Base-by-base conservation (phyloP, 92 coral and sea anemone genomes). In the Siderastrea siderea region DNA sequence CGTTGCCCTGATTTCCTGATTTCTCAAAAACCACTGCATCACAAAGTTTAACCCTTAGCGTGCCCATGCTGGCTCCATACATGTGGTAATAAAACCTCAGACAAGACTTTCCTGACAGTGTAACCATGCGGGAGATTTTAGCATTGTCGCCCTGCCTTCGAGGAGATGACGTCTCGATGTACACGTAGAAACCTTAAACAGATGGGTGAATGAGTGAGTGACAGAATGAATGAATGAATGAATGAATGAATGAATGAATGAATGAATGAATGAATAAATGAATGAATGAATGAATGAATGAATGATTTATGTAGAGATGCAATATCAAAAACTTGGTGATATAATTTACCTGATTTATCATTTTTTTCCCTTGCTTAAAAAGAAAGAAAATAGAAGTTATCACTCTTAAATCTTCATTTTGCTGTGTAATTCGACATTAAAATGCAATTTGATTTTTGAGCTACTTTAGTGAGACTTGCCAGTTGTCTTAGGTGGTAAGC, bases 1-100 rank as follows among this genome's bases (percentile, higher is more conserved):
- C 63, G 54, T 86, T 70, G 26, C 90, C 93, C 59, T 86, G 82
- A 19, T 90, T 60, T 47, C 77, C 85, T 26, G 49, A 74, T 8
- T 70, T 82, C 8, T 47, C 50, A 46, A 82, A 70, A 8, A 82
- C 58, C 59, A 1, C 44, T 47, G 63, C 17, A 71, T 68, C 78
- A 2, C 17, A 9, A 44, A 82, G 78, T n/a, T 46, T 57, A 63
- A 84, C 87, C n/a, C 49, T 84, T 1, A 84, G 46, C 3, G 73
- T 74, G 4, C 87, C 87, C 87, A 84, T 74, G 16, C 45, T 15
- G 7, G 1, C 2, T 16, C 87, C 87, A 50, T 38, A 63, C 87
- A 84, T 84, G 65, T 84, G 80, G 19, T 61, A 74, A 43, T 48
- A 84, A n/a, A 84, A 84, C 73, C 45, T 62, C 72, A 84, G 68